Conservation (phyloP, 2,888 invertebrate genomes). For the Xestia sexstrigata region DNA sequence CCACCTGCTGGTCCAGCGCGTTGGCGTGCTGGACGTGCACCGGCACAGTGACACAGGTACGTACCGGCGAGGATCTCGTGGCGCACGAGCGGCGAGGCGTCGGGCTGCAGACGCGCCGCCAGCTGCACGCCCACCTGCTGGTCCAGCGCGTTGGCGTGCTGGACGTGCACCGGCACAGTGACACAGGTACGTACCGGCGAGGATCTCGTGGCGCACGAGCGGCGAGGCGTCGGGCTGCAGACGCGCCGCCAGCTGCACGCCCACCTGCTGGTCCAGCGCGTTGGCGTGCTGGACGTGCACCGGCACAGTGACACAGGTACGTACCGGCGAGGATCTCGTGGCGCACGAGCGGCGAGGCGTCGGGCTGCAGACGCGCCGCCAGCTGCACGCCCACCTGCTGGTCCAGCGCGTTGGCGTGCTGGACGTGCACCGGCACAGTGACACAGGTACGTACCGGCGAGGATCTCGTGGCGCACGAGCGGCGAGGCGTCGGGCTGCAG, state of each 20-base stretch:
- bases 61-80: constrained; percentile 96
- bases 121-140: constrained; percentile 97
- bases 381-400: constrained; percentile 97
- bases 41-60: no score
- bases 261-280: constrained; percentile 98
- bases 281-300: constrained; percentile 98
- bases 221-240: constrained; percentile 96
- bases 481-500: constrained; percentile 96
- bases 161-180: constrained; percentile 93
- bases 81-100: constrained; percentile 97
- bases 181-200: constrained; percentile 92
- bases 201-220: constrained; percentile 96
- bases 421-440: constrained; percentile 93
- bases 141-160: constrained; percentile 98
- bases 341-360: constrained; percentile 97
- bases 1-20: constrained; percentile 94
- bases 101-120: constrained; percentile 93
- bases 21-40: constrained; percentile 92
- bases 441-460: constrained; percentile 92
- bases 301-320: constrained; percentile 49
- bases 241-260: constrained; percentile 95
- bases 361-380: constrained; percentile 93
- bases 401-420: constrained; percentile 98
- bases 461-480: constrained; percentile 96
- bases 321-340: constrained; percentile 96